Conservation (phyloP, 1,140 invertebrate genomes). For the Platyscapa corneri region DNA sequence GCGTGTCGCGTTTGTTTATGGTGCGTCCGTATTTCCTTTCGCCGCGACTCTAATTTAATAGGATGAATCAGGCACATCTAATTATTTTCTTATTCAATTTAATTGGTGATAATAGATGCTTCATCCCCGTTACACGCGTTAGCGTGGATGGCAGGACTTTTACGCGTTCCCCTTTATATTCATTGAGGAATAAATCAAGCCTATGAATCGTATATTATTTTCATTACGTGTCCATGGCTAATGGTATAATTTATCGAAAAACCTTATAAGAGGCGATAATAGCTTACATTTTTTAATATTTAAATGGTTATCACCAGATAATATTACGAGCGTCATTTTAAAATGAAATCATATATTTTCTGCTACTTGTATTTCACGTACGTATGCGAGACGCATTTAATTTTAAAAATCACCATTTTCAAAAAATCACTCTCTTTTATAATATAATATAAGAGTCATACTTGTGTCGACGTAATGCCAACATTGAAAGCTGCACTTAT, state of each 20-base stretch:
- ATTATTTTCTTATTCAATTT: neutral
- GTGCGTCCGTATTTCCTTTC: neutral
- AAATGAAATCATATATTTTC: neutral
- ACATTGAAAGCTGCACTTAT: neutral
- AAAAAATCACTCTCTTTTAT: neutral
- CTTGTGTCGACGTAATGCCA: neutral
- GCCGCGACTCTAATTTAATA: neutral
- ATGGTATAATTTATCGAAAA: neutral
- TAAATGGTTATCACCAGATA: neutral
- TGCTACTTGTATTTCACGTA: no score
- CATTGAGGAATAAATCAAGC: neutral
- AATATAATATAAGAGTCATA: neutral
- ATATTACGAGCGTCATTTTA: neutral
- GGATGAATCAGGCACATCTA: neutral
- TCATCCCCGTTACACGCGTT: neutral
- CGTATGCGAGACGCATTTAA: neutral
- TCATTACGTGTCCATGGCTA: neutral
- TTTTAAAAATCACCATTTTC: neutral
- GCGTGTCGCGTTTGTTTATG: neutral
- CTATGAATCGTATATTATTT: neutral
- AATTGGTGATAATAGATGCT: neutral
- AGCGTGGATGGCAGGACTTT: neutral
- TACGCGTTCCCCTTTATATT: neutral
- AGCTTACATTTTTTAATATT: neutral
- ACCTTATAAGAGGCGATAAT: neutral